phyloP scores from a whole-genome alignment of 2,888 invertebrate genomes.

The Pasiphila rectangulata region DNA sequence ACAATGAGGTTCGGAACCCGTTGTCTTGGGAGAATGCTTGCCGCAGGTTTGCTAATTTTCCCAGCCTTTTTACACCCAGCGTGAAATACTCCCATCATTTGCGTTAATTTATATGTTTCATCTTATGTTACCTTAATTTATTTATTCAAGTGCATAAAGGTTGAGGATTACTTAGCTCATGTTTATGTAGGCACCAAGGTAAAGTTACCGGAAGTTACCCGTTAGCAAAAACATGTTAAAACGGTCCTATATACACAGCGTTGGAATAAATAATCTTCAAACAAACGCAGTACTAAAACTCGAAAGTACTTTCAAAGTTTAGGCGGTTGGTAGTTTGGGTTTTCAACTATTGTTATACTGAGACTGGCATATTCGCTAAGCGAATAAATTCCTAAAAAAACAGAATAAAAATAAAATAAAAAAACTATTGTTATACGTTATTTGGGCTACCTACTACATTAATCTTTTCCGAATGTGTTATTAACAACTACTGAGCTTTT shows the following conservation, averaged over 20 bases:
- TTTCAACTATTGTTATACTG: too few species aligned
- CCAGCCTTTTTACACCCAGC: not conserved
- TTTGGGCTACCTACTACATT: too few species aligned
- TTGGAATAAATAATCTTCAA: constrained; percentile 22
- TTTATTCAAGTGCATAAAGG: not conserved
- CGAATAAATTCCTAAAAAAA: too few species aligned
- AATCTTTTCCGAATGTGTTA: too few species aligned
- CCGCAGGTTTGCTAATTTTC: constrained; percentile 3
- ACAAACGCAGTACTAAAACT: constrained; percentile 10
- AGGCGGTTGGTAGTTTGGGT: not conserved
- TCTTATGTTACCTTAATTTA: not conserved
- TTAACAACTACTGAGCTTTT: too few species aligned
- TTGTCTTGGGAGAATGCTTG: not conserved
- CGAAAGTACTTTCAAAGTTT: constrained; percentile 6
- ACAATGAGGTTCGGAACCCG: not conserved
- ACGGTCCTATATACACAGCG: constrained; percentile 24
- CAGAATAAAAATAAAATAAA: too few species aligned
- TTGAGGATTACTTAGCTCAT: not conserved
- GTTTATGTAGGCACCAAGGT: not conserved
- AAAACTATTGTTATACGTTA: too few species aligned
- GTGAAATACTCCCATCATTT: not conserved
- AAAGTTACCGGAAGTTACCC: constrained; percentile 11
- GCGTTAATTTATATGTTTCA: not conserved
- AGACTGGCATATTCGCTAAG: too few species aligned
- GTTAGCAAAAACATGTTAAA: constrained; percentile 2